Conservation (phyloP, 1,140 invertebrate species). For the Melitaea cinxia region DNA sequence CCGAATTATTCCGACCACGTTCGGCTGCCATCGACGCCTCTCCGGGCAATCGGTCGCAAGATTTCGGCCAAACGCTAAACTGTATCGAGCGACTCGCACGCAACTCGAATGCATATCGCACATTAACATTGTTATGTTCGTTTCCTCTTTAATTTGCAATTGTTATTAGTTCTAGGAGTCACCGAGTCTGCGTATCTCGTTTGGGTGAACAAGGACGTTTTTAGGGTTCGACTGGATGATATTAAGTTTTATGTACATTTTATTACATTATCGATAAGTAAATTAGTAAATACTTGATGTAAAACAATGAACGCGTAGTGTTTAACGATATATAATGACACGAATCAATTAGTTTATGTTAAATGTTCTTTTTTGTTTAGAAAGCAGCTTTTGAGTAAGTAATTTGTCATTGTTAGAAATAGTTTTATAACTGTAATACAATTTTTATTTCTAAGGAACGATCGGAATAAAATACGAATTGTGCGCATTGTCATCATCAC, state of each 20-base stretch:
- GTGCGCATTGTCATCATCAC: background rate
- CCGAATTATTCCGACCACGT: constrained; percentile 56
- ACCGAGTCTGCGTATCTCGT: constrained; percentile 46
- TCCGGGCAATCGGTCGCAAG: constrained; percentile 38
- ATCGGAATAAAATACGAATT: background rate
- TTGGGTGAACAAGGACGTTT: constrained; percentile 42
- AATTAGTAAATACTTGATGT: too few relatives aligned
- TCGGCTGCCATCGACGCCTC: constrained; percentile 61
- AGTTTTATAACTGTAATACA: background rate
- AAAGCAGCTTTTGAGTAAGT: background rate
- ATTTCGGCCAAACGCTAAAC: constrained; percentile 60
- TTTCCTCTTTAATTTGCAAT: constrained; percentile 70
- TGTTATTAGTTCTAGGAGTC: constrained; percentile 76
- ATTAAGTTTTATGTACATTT: background rate
- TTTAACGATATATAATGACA: too few relatives aligned
- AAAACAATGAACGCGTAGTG: background rate
- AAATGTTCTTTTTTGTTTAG: background rate
- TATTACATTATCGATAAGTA: background rate
- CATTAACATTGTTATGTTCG: constrained; percentile 45
- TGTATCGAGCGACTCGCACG: constrained; percentile 52
- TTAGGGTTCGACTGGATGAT: background rate
- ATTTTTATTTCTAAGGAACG: background rate
- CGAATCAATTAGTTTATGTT: too few relatives aligned
- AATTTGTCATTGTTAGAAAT: too few relatives aligned
- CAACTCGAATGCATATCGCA: constrained; percentile 46